A percentile compares a stretch with the other conserved stretches of the same genome.
Conservation (phyloP, 2,113 vertebrate species). For the Calyptomena viridis region DNA sequence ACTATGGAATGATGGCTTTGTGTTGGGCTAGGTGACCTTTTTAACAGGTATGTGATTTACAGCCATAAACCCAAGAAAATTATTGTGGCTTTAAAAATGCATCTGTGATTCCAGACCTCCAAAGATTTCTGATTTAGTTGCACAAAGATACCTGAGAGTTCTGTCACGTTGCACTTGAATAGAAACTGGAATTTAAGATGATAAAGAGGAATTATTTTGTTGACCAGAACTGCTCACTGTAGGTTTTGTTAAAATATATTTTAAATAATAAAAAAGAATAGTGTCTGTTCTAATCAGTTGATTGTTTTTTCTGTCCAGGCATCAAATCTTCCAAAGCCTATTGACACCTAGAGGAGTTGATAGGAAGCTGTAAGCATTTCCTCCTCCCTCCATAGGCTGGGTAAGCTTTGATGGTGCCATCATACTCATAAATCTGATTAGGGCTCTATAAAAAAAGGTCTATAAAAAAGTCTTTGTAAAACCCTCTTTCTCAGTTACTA, state of each 20-base stretch:
- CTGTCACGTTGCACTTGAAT: background rate
- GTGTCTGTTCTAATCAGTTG: background rate
- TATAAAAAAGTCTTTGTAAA: background rate
- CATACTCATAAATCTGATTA: rapidly evolving
- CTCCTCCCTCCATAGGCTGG: background rate
- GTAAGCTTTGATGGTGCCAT: background rate
- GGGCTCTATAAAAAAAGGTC: too few relatives aligned
- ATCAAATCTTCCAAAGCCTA: background rate
- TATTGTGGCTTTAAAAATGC: background rate
- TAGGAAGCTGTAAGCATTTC: background rate
- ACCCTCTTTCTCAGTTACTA: background rate
- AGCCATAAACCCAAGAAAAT: background rate
- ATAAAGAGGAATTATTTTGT: background rate
- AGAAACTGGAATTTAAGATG: background rate
- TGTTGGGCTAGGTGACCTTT: background rate
- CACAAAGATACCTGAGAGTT: background rate
- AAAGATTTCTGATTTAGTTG: background rate
- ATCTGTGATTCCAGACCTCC: background rate
- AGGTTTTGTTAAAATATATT: background rate
- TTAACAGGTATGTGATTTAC: rapidly evolving
- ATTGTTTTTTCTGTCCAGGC: background rate
- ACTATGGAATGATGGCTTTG: background rate
- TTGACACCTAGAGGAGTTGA: background rate
- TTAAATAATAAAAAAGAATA: background rate
- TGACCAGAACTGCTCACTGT: background rate